phyloP scores from a whole-genome alignment of 1,140 invertebrate species.

The Drosophila parabipectinata region DNA sequence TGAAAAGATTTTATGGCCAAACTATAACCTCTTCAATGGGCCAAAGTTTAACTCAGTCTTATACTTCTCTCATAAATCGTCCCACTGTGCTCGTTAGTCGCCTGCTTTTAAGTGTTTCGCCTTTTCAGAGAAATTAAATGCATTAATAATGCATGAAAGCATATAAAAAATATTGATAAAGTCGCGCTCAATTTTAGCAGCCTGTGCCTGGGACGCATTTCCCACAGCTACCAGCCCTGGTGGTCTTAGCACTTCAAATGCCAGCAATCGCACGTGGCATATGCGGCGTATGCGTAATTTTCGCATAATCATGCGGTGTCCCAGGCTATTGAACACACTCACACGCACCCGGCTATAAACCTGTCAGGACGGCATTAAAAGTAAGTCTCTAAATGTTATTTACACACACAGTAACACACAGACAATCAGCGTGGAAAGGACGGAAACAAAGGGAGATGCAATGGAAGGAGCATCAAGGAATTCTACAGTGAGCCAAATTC shows the following conservation, averaged over 20 bases:
- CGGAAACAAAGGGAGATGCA: slow-evolving; percentile 13
- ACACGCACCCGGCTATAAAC: slow-evolving; percentile 54
- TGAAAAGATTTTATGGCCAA: background rate
- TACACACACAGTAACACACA: slow-evolving; percentile 46
- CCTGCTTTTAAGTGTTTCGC: slow-evolving; percentile 36
- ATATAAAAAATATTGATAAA: slow-evolving; percentile 72
- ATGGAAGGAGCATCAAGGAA: background rate
- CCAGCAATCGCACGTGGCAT: slow-evolving; percentile 66
- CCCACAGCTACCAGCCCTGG: slow-evolving; percentile 18
- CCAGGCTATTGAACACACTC: slow-evolving; percentile 63
- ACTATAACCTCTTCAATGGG: background rate
- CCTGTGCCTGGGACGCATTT: slow-evolving; percentile 19
- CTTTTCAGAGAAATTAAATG: slow-evolving; percentile 76
- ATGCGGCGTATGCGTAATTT: slow-evolving; percentile 74
- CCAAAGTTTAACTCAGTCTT: too few species aligned
- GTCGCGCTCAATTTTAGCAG: slow-evolving; percentile 40
- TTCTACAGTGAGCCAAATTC: background rate
- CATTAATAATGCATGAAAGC: slow-evolving; percentile 72
- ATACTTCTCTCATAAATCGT: too few species aligned
- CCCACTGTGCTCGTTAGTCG: slow-evolving; percentile 35
- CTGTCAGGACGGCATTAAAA: slow-evolving; percentile 74
- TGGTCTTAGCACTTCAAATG: slow-evolving; percentile 74
- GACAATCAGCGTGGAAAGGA: slow-evolving; percentile 27
- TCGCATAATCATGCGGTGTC: slow-evolving; percentile 74
- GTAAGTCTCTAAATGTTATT: slow-evolving; percentile 75